Evolutionary conservation across 2,113 vertebrate species (phyloP).

Genomic region (Craseonycteris thonglongyai): DNA sequence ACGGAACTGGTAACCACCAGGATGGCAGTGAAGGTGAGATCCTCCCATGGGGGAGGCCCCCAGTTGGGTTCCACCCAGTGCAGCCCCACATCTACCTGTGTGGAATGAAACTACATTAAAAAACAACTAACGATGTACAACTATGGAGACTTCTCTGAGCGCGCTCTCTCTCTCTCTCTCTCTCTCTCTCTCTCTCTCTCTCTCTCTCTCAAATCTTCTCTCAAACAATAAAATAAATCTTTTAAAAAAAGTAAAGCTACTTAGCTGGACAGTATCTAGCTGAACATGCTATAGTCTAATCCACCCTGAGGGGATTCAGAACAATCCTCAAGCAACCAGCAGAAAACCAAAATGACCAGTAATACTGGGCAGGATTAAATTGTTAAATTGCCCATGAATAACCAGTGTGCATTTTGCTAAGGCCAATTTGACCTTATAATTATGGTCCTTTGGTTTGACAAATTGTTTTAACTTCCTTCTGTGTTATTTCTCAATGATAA

Average conservation of each 20-base stretch:
- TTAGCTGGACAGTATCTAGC: neutral
- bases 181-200: no score
- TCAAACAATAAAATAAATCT: no score
- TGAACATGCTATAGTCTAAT: neutral
- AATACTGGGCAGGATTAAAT: neutral
- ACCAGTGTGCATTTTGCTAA: neutral
- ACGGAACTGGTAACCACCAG: no score
- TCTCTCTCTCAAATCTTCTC: no score
- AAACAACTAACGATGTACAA: no score
- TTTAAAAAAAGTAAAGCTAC: neutral
- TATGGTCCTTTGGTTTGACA: neutral
- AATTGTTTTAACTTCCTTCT: neutral
- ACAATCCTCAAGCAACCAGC: neutral
- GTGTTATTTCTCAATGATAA: neutral
- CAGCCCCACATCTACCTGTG: no score
- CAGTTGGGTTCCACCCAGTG: no score
- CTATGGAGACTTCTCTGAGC: no score
- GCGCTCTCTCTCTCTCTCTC: no score
- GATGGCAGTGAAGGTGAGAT: no score
- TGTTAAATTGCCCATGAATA: neutral
- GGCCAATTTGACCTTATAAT: neutral
- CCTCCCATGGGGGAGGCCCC: no score
- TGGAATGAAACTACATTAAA: no score
- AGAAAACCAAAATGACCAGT: neutral
- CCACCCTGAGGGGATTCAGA: neutral